Evolutionary conservation across 2,888 invertebrate species (phyloP).

Genomic region (Sclerodermus sp.): DNA sequence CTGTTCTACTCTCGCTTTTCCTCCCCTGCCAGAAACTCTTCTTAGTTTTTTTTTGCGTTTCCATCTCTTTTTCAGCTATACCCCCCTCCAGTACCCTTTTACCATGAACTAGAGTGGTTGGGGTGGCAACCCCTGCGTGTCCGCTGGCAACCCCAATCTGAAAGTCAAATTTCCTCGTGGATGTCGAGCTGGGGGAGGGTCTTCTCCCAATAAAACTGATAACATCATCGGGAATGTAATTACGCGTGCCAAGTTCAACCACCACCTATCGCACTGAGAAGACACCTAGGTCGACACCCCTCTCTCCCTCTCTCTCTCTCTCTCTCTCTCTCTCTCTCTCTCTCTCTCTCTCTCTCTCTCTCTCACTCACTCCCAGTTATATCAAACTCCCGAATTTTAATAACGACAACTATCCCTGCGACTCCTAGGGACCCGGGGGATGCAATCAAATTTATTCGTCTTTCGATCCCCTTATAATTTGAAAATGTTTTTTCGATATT

Average conservation of each 20-base stretch:
- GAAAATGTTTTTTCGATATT: no score
- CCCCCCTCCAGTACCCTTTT: slow-evolving; percentile 15
- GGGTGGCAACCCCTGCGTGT: slow-evolving; percentile 17
- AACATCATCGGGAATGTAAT: slow-evolving; percentile 52
- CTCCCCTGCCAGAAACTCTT: neutral
- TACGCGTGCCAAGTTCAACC: slow-evolving; percentile 33
- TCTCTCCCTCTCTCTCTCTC: neutral
- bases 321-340: no score
- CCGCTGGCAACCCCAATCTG: slow-evolving; percentile 43
- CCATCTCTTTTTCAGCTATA: no score
- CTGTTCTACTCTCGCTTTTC: slow-evolving; percentile 1
- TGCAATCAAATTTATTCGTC: no score
- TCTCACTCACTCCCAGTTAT: no score
- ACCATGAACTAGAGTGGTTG: no score
- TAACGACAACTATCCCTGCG: no score
- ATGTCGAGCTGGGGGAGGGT: slow-evolving; percentile 17
- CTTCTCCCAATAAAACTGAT: slow-evolving; percentile 46
- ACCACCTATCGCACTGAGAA: slow-evolving; percentile 32
- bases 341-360: no score
- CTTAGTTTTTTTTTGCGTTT: slow-evolving; percentile 6
- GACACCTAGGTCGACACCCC: slow-evolving; percentile 11
- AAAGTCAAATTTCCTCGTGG: slow-evolving; percentile 52
- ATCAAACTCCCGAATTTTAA: no score
- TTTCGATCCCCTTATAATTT: no score
- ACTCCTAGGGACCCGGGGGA: no score